Base-by-base conservation (phyloP, 2,113 vertebrate genomes). In the Bucco capensis region DNA sequence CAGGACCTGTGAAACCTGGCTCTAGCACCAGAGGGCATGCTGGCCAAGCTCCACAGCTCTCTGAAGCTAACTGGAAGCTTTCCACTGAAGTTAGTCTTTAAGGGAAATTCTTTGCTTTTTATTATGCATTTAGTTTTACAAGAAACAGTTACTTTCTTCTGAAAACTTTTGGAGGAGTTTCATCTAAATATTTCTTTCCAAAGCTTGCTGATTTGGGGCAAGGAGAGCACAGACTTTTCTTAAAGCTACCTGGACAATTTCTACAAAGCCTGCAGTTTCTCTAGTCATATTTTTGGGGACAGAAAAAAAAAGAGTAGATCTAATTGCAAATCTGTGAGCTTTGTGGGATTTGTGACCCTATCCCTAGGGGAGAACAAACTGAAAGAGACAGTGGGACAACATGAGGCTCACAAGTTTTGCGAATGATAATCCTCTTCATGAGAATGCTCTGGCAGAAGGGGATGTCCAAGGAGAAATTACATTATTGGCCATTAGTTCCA, bases 391-490 rank as follows among this genome's bases (percentile, higher is more conserved):
- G 65, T 53, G 33, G 69, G 75, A 24, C 42, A 67, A 86, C 35
- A 3, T 6, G 49, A 50, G 64, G 62, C 74, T 66, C 33, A 10
- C 24, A 17, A 80, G 53, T n/a, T 73, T 13, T 73, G 70, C 51
- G 54, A 79, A 79, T 28, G 80, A 57, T 83, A 70, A 95, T 89
- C 84, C 67, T 90, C 54, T 92, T 86, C 70, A 37, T 24, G 83
- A 74, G 38, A 78, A 67, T 9, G 1, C 70, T 79, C 42, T 67
- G 62, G 73, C 51, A 47, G 77, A 64, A 78, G 31, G 56, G 8
- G 4, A 15, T 65, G 53, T n/a, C 62, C 77, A 74, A 64, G 44
- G 14, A 79, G 65, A 66, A 76, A 5, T 78, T 83, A 1, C 35
- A 3, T 40, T 78, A 40, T 5, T 79, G 65, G 38, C 69, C 27